Percentiles rank a stretch among this genome's conserved stretches.
Conservation (phyloP, 2,113 vertebrate genomes). For the Lethenteron reissneri region DNA sequence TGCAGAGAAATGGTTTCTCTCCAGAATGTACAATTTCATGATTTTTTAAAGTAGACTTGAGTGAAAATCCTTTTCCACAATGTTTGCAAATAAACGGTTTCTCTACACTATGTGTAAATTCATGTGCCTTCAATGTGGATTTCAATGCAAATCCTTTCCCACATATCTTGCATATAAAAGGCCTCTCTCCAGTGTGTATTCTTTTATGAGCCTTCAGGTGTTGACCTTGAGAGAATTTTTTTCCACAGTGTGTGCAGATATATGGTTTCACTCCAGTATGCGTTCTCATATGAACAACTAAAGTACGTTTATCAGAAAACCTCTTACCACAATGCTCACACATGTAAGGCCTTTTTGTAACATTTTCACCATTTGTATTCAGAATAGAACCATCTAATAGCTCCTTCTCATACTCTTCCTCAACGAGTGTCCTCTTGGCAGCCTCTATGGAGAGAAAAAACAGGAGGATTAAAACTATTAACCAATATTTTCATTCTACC, state of each 20-base stretch:
- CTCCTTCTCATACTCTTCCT: too few relatives aligned
- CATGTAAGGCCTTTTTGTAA: constrained; percentile 10
- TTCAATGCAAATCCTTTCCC: constrained; percentile 4
- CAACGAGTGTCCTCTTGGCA: too few relatives aligned
- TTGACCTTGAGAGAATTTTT: constrained; percentile 10
- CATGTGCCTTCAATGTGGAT: constrained; percentile 7
- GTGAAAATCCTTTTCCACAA: constrained; percentile 10
- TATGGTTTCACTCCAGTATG: background rate
- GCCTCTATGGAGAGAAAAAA: too few relatives aligned
- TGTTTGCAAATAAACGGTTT: constrained; percentile 9
- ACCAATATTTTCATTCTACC: too few relatives aligned
- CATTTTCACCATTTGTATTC: too few relatives aligned
- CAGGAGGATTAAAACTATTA: too few relatives aligned
- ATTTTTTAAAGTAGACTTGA: too few relatives aligned
- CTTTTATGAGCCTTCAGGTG: background rate
- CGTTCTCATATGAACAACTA: background rate
- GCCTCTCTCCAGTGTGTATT: background rate
- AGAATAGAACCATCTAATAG: too few relatives aligned
- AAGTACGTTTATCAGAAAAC: background rate
- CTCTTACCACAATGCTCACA: constrained; percentile 2
- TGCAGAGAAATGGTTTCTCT: too few relatives aligned
- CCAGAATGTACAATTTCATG: too few relatives aligned
- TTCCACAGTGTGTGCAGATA: background rate
- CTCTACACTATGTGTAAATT: background rate
- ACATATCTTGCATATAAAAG: constrained; percentile 1